Percentiles rank a stretch among this genome's conserved stretches.
phyloP scores from a whole-genome alignment of 2,797 vertebrate genomes.

The Eupleurogrammus muticus region DNA sequence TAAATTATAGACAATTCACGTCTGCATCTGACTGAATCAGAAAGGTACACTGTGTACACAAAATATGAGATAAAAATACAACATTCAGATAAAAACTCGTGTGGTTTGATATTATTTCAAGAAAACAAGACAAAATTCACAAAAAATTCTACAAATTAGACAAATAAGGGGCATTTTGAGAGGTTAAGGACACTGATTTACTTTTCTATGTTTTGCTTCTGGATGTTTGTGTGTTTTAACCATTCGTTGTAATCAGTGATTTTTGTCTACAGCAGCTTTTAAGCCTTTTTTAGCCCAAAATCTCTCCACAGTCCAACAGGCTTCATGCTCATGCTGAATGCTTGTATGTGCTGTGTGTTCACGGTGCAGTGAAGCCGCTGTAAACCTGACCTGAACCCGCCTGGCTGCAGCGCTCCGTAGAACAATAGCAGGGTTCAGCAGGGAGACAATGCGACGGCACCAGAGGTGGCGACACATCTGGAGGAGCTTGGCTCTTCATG shows the following conservation, averaged over 20 bases:
- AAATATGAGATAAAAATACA: too few relatives aligned
- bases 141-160: too few relatives aligned
- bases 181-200: neutral
- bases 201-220: neutral
- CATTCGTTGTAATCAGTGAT: too few relatives aligned
- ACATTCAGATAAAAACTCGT: too few relatives aligned
- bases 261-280: too few relatives aligned
- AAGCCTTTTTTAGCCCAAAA: too few relatives aligned
- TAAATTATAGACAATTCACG: neutral
- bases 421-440: slow-evolving; percentile 47
- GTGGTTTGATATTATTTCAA: too few relatives aligned
- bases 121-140: too few relatives aligned
- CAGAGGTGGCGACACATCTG: slow-evolving; percentile 44
- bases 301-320: too few relatives aligned
- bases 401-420: neutral
- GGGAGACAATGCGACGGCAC: slow-evolving; percentile 54
- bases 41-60: neutral
- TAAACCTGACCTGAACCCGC: neutral
- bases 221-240: neutral
- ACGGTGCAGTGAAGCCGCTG: neutral
- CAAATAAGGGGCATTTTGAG: too few relatives aligned
- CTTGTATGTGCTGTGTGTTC: neutral
- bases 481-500: slow-evolving; percentile 29
- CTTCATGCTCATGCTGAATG: too few relatives aligned
- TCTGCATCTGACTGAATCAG: neutral